A percentile compares a stretch with the other conserved stretches of the same genome.
Evolutionary conservation across 64 coral and sea anemone species (phyloP).

Genomic region (Hydrozoanthus tunicans): DNA sequence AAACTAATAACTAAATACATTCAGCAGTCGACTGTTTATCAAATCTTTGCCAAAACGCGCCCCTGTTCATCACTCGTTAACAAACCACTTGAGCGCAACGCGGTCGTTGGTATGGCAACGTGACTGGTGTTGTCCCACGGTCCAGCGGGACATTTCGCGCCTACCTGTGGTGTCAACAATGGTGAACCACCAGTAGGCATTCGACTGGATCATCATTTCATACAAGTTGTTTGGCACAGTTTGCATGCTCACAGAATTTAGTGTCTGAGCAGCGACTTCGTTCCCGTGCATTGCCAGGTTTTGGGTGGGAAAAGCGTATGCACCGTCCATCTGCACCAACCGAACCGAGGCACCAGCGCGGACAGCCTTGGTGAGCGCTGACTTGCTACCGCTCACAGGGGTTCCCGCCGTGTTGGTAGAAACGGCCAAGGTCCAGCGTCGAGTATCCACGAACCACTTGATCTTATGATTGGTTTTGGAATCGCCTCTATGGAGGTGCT

Average conservation of each 20-base stretch:
- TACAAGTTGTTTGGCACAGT: slow-evolving; percentile 30
- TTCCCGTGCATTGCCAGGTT: slow-evolving; percentile 65
- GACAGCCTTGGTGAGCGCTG: slow-evolving; percentile 59
- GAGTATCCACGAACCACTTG: slow-evolving; percentile 81
- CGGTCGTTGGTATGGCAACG: slow-evolving; percentile 53
- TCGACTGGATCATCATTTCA: slow-evolving; percentile 66
- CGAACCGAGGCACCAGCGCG: slow-evolving; percentile 76
- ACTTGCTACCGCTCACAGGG: slow-evolving; percentile 21
- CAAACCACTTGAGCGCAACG: slow-evolving; percentile 71
- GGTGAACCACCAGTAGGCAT: slow-evolving; percentile 87
- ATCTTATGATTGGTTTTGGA: slow-evolving; percentile 12
- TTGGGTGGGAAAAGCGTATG: slow-evolving; percentile 78
- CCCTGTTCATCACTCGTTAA: slow-evolving; percentile 49
- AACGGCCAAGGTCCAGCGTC: slow-evolving; percentile 59
- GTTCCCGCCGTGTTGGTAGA: slow-evolving; percentile 48
- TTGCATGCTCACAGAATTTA: slow-evolving; percentile 68
- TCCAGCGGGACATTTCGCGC: slow-evolving; percentile 82
- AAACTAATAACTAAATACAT: not conserved
- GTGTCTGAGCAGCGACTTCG: slow-evolving; percentile 68
- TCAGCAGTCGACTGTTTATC: not conserved
- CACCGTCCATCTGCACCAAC: slow-evolving; percentile 56
- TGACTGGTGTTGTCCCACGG: slow-evolving; percentile 58
- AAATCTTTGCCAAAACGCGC: not conserved
- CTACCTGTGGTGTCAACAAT: slow-evolving; percentile 72
- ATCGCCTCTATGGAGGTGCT: slow-evolving; percentile 43